These are phyloP conservation scores for Upupa epops DNA, from an alignment of 2,113 vertebrate genomes.

Conservation along the genomic window DNA sequence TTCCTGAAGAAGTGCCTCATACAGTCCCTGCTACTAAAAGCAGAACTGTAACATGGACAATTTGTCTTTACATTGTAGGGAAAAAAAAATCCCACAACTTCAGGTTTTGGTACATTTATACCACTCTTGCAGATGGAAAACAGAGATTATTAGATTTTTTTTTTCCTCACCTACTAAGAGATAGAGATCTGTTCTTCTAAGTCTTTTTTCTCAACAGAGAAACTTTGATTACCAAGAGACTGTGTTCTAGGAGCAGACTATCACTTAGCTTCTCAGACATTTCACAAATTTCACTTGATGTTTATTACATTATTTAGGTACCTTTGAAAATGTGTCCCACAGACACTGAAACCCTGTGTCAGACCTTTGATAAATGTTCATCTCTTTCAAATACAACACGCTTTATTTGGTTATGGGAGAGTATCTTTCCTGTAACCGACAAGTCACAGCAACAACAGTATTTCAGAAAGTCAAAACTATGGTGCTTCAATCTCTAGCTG, in stretches of 20 bases:
- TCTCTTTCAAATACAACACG: background rate
- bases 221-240: background rate
- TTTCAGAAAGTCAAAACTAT: background rate
- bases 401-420: background rate
- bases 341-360: background rate
- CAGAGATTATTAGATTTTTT: slow-evolving; percentile 25
- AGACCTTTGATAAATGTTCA: background rate
- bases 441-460: background rate
- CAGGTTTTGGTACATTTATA: background rate
- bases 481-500: background rate
- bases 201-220: background rate
- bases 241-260: background rate
- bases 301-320: background rate
- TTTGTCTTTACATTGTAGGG: slow-evolving; percentile 29
- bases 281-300: background rate
- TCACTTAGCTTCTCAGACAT: background rate
- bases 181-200: background rate
- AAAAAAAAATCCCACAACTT: slow-evolving; percentile 17
- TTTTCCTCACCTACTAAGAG: background rate
- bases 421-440: background rate
- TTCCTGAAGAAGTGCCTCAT: slow-evolving; percentile 26
- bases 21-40: slow-evolving; percentile 41
- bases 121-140: background rate
- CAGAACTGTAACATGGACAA: background rate
- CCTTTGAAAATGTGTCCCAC: background rate